Base-by-base conservation (phyloP, 2,797 vertebrate genomes). In the Setipinna tenuifilis region DNA sequence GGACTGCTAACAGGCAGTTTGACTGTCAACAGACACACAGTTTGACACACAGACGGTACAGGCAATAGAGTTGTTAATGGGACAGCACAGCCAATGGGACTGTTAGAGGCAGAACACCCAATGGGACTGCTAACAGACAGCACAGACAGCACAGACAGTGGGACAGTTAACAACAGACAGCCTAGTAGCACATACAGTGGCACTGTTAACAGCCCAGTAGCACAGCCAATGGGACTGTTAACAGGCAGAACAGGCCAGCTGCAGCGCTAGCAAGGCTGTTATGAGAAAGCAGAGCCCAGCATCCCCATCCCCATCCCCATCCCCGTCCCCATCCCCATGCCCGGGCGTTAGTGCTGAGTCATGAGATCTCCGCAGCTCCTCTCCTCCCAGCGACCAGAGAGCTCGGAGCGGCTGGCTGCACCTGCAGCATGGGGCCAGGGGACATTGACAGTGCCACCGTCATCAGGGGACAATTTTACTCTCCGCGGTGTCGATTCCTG, bases 291-390 rank as follows among this genome's bases (percentile, higher is more conserved):
- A 5, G 0, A 68, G 6, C 23, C 65, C 23, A 68, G 25, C 46
- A 48, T 3, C 46, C 46, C 46, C 46, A 48, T 3, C 46, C 10
- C 46, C 46, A 48, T 48, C 46, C 46, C 46, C 46, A 48, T 3
- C 46, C 46, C 46, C 46, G 10, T 3, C 46, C 46, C 46, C 46
- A 48, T 3, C 46, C 46, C 50, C 50, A 54, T 2, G 2, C 50
- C 50, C 71, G 9, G 71, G 31, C 71, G 21, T 78, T 78, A 21
- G 17, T 78, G 71, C 71, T 78, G 71, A 78, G 31, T 78, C 31
- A 44, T 10, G 17, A 78, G 35, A 44, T 44, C 19, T 19, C 35
- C 4, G 16, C 16, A 31, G 71, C 71, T 78, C 31, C 71, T 78
- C 71, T 78, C 31, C 71, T 78, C 16, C 71, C 71, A 41, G 71